phyloP scores from a whole-genome alignment of 1,140 invertebrate genomes.

The Lordiphosa clarofinis region DNA sequence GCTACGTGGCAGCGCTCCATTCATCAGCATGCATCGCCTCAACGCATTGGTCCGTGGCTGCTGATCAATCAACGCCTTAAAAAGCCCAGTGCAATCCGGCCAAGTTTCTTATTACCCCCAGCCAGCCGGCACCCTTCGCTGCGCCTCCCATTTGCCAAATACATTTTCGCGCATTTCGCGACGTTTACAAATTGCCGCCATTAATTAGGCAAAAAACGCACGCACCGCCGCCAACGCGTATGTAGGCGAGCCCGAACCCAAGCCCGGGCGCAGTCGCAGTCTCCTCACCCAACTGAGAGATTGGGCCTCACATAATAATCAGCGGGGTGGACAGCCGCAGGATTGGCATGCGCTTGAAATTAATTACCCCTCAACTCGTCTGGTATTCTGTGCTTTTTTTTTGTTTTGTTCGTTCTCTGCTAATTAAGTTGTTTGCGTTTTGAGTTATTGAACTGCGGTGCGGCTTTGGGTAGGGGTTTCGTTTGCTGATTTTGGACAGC shows the following conservation, averaged over 20 bases:
- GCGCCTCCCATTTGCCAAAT: slow-evolving; percentile 67
- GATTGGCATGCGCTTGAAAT: slow-evolving; percentile 73
- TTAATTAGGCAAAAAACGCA: slow-evolving; percentile 77
- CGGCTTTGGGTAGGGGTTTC: slow-evolving; percentile 19
- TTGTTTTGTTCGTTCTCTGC: slow-evolving; percentile 29
- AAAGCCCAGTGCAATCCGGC: slow-evolving; percentile 45
- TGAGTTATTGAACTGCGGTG: slow-evolving; percentile 67
- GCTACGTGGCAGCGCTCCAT: slow-evolving; percentile 49
- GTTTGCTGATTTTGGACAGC: slow-evolving; percentile 41
- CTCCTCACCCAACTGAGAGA: slow-evolving; percentile 6
- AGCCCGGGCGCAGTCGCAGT: slow-evolving; percentile 32
- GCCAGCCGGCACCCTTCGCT: slow-evolving; percentile 3
- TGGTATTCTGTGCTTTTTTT: slow-evolving; percentile 26
- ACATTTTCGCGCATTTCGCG: slow-evolving; percentile 73
- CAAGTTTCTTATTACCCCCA: slow-evolving; percentile 58
- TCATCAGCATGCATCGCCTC: slow-evolving; percentile 70
- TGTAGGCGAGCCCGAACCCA: slow-evolving; percentile 56
- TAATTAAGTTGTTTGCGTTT: slow-evolving; percentile 74
- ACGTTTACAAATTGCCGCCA: slow-evolving; percentile 78
- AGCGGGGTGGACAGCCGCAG: slow-evolving; percentile 73
- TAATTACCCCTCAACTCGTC: slow-evolving; percentile 53
- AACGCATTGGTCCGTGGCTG: slow-evolving; percentile 21
- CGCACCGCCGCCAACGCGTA: slow-evolving; percentile 47
- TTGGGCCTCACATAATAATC: slow-evolving; percentile 69
- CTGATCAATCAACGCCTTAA: slow-evolving; percentile 78